Conservation (phyloP, 2,888 invertebrate species). For the Thecophora atra region DNA sequence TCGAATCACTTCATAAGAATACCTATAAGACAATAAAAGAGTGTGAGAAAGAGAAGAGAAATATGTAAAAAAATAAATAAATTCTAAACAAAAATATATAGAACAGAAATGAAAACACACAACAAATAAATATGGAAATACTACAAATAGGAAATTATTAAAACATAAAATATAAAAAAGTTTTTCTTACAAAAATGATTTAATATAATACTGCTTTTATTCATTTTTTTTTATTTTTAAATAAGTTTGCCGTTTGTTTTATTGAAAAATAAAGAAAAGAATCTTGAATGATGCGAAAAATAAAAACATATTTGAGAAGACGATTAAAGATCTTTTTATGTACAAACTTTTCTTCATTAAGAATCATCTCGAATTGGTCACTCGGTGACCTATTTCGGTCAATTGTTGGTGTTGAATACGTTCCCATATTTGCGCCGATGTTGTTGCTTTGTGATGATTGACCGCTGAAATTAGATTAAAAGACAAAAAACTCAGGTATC, state of each 20-base stretch:
- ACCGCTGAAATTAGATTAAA: conserved; percentile 7
- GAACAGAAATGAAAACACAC: conserved; percentile 10
- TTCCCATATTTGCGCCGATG: conserved; percentile 7
- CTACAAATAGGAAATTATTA: no score
- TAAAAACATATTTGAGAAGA: background rate
- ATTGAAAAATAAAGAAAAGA: conserved; percentile 9
- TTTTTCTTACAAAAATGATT: no score
- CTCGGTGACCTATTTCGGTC: conserved; percentile 40
- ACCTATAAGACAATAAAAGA: conserved; percentile 69
- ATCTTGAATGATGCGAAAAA: background rate
- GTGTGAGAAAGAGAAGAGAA: background rate
- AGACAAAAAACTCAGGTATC: no score
- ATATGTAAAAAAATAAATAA: conserved; percentile 24
- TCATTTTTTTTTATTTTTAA: no score
- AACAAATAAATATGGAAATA: no score
- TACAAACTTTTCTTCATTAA: conserved; percentile 56
- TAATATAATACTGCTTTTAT: no score
- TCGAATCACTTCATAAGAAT: conserved; percentile 82
- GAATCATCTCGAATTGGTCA: conserved; percentile 48
- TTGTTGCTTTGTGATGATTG: conserved; percentile 7
- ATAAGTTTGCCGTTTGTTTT: no score
- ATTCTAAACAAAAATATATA: background rate
- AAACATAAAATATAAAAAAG: no score
- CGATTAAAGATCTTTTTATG: background rate
- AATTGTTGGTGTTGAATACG: conserved; percentile 15